Evolutionary conservation across 2,797 vertebrate species (phyloP), one percentile per base, ranked within the genome.

Genomic region (Sebastes steindachneri): DNA sequence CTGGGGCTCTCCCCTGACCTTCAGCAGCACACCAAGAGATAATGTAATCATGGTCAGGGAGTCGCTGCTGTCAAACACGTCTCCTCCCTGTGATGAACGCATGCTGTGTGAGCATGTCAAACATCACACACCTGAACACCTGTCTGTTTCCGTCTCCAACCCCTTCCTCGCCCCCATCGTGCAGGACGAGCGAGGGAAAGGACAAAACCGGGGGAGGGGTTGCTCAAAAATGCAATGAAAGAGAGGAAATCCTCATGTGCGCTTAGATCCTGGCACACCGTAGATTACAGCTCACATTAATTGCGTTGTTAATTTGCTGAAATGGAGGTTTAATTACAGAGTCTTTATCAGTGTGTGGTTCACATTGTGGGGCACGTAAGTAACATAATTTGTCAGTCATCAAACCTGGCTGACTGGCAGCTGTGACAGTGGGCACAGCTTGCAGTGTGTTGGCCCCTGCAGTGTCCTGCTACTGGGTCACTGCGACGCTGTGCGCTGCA

Each of bases 31-130:
- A 84, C 83, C 55, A 31, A 88, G 92, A 93, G 95, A 95, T 96
- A 96, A 96, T 96, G 84, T 95, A 96, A 95, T 95, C 95, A 95
- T 95, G 94, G 92, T 93, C 88, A 89, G 95, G 95, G 95, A 96
- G 89, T 92, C 62, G 14, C 74, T 81, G 88, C 93, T 95, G 95
- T 96, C 95, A 95, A 92, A 89, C 81, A 88, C 23, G 83, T 88
- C 92, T 92, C 86, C 88, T 88, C 78, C 79, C 80, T 66, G 88
- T 91, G 93, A 94, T 88, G 93, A 94, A 88, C 82, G 77, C 93
- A 92, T 67, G 91, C 95, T 94, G 95, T 82, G 95, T 79, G 93
- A 95, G 84, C 89, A 86, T 94, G 94, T 95, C 94, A 95, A 90
- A 95, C 94, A 95, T 93, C 94, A 90, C 94, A 92, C 94, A 94